These are phyloP conservation scores for Corella eumyota DNA, from an alignment of 23 tunicate species.

Conservation along the genomic window DNA sequence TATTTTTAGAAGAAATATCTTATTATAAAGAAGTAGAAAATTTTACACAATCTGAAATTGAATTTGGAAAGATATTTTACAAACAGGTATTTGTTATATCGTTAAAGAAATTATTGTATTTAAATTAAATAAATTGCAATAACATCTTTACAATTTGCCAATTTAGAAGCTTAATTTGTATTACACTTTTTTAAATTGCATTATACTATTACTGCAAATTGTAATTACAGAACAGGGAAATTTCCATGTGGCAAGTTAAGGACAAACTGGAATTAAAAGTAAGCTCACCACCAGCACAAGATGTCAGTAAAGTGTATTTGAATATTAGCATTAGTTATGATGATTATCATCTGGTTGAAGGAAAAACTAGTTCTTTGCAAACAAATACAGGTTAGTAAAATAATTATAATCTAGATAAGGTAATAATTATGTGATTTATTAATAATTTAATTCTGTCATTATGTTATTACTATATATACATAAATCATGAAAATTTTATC, in stretches of 20 bases:
- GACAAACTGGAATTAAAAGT: conserved; percentile 35
- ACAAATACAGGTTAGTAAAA: conserved; percentile 29
- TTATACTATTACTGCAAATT: too few species aligned
- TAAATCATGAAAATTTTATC: too few species aligned
- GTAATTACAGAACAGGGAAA: conserved; percentile 16
- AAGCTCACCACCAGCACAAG: conserved; percentile 39
- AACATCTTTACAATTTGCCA: neutral
- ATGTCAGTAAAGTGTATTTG: conserved; percentile 15
- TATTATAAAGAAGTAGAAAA: conserved; percentile 2
- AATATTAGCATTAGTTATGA: conserved; percentile 53
- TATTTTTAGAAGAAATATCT: too few species aligned
- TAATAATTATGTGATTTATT: too few species aligned
- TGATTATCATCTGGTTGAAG: conserved; percentile 15
- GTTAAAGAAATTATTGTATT: neutral
- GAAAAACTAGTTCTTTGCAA: conserved; percentile 44
- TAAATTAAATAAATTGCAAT: neutral
- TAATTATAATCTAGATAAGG: too few species aligned
- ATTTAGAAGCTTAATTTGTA: neutral
- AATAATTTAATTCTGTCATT: too few species aligned
- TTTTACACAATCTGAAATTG: conserved; percentile 45
- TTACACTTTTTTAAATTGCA: neutral
- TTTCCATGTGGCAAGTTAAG: conserved; percentile 15
- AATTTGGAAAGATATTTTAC: conserved; percentile 26
- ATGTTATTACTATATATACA: too few species aligned
- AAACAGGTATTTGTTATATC: conserved; percentile 32